Conservation (phyloP, 2,797 vertebrate genomes). For the Serranus cabrilla region DNA sequence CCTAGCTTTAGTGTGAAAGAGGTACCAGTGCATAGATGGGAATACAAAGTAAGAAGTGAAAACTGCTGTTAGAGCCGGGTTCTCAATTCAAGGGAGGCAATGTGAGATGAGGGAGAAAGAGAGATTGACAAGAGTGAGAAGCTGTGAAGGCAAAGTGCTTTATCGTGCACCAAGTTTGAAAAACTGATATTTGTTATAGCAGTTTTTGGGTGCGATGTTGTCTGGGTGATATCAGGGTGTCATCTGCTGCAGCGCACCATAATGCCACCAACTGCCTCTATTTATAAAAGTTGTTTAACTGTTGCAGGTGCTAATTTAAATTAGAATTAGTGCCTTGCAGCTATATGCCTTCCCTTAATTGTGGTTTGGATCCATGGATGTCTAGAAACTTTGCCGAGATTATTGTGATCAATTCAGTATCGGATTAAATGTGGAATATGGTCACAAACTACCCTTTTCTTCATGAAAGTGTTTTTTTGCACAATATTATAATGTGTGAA, state of each 20-base stretch:
- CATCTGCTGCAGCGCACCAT: background rate
- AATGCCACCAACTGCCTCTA: background rate
- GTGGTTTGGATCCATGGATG: too few relatives aligned
- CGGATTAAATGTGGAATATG: too few relatives aligned
- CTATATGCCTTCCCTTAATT: too few relatives aligned
- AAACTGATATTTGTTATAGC: background rate
- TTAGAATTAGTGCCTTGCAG: background rate
- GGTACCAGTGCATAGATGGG: background rate
- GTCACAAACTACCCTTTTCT: too few relatives aligned
- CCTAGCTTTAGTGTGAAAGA: slow-evolving; percentile 10
- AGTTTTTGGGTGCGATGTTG: background rate
- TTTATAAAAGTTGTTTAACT: background rate
- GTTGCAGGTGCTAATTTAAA: background rate
- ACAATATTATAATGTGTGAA: too few relatives aligned
- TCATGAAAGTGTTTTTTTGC: too few relatives aligned
- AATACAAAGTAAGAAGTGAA: background rate
- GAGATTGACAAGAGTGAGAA: background rate
- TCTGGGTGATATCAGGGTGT: background rate
- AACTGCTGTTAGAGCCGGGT: background rate
- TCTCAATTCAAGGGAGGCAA: background rate
- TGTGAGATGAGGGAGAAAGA: background rate
- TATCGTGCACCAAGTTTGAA: background rate
- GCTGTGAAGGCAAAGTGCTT: background rate
- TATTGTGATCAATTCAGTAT: too few relatives aligned
- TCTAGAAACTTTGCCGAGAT: too few relatives aligned